Conservation (phyloP, 2,888 invertebrate genomes). For the Agapetus fuscipes region DNA sequence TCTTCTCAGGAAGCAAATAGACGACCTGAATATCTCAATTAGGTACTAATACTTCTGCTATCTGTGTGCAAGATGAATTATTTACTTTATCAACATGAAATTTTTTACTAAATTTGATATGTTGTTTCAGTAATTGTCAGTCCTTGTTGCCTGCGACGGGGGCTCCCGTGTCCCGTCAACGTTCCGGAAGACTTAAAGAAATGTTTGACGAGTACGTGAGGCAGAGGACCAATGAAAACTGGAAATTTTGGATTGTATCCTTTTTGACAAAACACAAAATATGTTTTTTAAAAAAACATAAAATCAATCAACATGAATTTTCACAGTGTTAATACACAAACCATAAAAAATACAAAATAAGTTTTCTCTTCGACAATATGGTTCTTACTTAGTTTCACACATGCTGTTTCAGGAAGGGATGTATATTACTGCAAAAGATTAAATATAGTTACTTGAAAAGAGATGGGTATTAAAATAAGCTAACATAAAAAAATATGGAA, state of each 20-base stretch:
- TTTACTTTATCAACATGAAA: too few species aligned
- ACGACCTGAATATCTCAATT: slow-evolving; percentile 81
- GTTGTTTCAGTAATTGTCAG: slow-evolving; percentile 75
- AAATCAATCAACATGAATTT: too few species aligned
- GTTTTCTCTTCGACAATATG: not conserved
- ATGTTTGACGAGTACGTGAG: slow-evolving; percentile 90
- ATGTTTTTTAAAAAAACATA: too few species aligned
- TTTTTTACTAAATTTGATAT: too few species aligned
- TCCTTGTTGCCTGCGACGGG: slow-evolving; percentile 92
- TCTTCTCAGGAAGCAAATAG: slow-evolving; percentile 76
- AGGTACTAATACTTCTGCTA: too few species aligned
- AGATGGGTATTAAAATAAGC: too few species aligned
- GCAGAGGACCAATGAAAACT: slow-evolving; percentile 77
- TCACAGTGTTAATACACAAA: too few species aligned
- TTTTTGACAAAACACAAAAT: slow-evolving; percentile 32
- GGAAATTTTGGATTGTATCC: slow-evolving; percentile 99
- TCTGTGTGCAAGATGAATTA: too few species aligned
- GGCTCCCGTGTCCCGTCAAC: slow-evolving; percentile 83
- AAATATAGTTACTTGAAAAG: too few species aligned
- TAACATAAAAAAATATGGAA: too few species aligned
- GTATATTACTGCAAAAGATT: too few species aligned
- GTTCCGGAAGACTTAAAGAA: slow-evolving; percentile 84
- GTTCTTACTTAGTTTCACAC: slow-evolving; percentile 5
- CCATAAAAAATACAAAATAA: too few species aligned
- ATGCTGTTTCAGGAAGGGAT: slow-evolving; percentile 6